Base-by-base conservation (phyloP, 2,888 invertebrate species). In the Drosophila anomelani region DNA sequence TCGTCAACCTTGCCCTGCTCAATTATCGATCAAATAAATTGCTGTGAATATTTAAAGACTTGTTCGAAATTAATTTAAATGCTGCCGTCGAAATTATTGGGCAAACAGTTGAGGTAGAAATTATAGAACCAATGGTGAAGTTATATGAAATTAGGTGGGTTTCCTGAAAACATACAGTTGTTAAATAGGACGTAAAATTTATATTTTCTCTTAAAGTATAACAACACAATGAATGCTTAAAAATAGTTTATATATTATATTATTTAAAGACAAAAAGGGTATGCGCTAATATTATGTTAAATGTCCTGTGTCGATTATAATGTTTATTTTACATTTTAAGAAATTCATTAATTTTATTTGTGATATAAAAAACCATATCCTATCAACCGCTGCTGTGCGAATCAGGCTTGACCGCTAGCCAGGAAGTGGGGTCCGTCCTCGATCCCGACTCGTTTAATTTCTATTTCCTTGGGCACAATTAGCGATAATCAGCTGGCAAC, bases 401-500 rank as follows among this genome's bases (percentile, higher is more conserved):
- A 6, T 15, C 15, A 15, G 23, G 51, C 34, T 36, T 36, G 51
- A 51, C 51, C 57, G 60, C 58, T 58, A 58, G 58, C 20, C 59
- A 61, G 60, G 60, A 61, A 61, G 39, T 43, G 43, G 26, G 39
- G 23, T 29, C 59, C 59, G 62, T 39, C 43, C 51, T 41, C 34
- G 23, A 46, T 56, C 51, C 23, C 47, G 55, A 60, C 56, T 62
- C 59, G 67, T 36, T 75, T 59, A 62, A 58, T 80, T 85, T 80
- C 67, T 67, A 80, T 78, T 80, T 81, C 80, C 80, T 76, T 74
- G 80, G 60, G 76, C 77, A 63, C 88, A 89, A 86, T 85, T 88
- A 87, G 85, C 76, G 74, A 77, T 88, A 88, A 86, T 88, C 89
- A 87, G 87, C 80, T 77, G 73, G 74, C 75, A 57, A 39, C 70